phyloP scores from a whole-genome alignment of 2,888 invertebrate species.

The Lepidochrysops patricia region DNA sequence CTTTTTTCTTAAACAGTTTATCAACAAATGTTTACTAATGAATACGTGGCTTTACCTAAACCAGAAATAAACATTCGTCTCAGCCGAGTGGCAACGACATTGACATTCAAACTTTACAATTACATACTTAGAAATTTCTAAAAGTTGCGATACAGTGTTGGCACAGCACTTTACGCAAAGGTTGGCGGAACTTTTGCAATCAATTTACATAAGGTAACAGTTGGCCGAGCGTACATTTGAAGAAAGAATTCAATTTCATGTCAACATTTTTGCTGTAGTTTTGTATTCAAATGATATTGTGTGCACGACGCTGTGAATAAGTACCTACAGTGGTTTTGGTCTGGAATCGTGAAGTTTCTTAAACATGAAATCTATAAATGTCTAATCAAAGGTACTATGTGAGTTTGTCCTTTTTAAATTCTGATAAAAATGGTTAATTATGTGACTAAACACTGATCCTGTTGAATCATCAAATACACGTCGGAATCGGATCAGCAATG shows the following conservation, averaged over 20 bases:
- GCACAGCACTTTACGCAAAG: conserved; percentile 55
- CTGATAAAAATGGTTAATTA: too few relatives aligned
- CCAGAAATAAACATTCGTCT: conserved; percentile 31
- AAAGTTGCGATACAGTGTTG: conserved; percentile 44
- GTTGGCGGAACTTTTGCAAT: conserved; percentile 38
- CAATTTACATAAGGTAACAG: conserved; percentile 25
- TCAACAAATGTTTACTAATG: too few relatives aligned
- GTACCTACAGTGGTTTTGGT: too few relatives aligned
- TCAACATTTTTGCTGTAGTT: not conserved
- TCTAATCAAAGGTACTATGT: too few relatives aligned
- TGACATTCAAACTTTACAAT: conserved; percentile 48
- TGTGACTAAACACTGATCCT: too few relatives aligned
- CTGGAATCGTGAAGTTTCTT: too few relatives aligned
- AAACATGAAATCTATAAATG: too few relatives aligned
- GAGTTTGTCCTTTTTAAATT: too few relatives aligned
- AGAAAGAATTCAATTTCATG: not conserved
- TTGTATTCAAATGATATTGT: not conserved
- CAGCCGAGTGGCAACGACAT: conserved; percentile 42
- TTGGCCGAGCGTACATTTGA: not conserved
- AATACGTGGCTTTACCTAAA: too few relatives aligned
- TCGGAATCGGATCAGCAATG: too few relatives aligned
- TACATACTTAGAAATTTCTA: conserved; percentile 39
- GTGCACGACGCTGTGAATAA: too few relatives aligned
- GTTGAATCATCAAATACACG: too few relatives aligned
- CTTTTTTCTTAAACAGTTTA: not conserved